phyloP scores from a whole-genome alignment of 2,113 vertebrate species.

The Ptilorrhoa leucosticta region DNA sequence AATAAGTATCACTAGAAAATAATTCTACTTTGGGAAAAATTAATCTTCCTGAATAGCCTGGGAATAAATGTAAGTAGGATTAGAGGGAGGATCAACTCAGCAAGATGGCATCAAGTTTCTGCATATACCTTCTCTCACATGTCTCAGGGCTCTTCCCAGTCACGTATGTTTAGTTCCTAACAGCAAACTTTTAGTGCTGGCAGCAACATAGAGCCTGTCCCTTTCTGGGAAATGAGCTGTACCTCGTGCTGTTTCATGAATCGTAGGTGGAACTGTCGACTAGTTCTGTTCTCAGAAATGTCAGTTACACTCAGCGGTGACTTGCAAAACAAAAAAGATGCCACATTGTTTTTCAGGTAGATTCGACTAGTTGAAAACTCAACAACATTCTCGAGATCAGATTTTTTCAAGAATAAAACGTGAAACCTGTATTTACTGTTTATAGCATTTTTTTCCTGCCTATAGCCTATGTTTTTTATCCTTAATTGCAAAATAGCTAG shows the following conservation, averaged over 20 bases:
- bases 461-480: not conserved
- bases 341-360: not conserved
- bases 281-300: not conserved
- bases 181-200: not conserved
- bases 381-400: not conserved
- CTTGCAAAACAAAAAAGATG: not conserved
- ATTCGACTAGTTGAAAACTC: not conserved
- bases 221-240: not conserved
- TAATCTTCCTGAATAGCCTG: conserved; percentile 12
- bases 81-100: not conserved
- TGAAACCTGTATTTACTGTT: not conserved
- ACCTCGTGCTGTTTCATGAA: not conserved
- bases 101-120: not conserved
- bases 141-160: not conserved
- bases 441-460: not conserved
- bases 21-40: conserved; percentile 9
- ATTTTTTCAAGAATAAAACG: not conserved
- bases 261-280: not conserved
- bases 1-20: conserved; percentile 7
- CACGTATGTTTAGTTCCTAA: conserved; percentile 1
- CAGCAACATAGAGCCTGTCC: not conserved
- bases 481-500: not conserved
- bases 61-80: conserved; percentile 26
- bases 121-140: not conserved
- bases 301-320: not conserved